Evolutionary conservation across 2,888 invertebrate species (phyloP).

Genomic region (Agrotis exclamationis): DNA sequence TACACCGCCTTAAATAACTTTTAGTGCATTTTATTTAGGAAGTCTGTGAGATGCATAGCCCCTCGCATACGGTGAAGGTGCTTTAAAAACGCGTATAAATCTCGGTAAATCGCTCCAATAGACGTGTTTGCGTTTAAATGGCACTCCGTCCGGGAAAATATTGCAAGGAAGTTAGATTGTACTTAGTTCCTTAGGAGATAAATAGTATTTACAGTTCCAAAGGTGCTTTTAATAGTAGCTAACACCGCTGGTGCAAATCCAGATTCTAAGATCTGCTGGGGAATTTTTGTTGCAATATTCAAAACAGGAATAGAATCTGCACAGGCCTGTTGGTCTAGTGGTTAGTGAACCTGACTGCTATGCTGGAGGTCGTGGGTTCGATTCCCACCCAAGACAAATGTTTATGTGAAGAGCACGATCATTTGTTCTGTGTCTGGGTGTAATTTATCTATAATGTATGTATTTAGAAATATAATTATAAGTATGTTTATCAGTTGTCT

Average conservation of each 20-base stretch:
- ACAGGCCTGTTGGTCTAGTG: no score
- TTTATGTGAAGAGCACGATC: no score
- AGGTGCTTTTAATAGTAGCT: not conserved
- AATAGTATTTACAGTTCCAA: not conserved
- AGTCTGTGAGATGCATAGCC: constrained; percentile 61
- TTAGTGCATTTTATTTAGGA: constrained; percentile 67
- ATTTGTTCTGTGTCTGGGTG: no score
- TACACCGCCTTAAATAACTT: constrained; percentile 58
- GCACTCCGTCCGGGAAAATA: constrained; percentile 69
- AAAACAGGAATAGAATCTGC: no score
- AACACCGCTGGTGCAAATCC: no score
- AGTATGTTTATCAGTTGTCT: no score
- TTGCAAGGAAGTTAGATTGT: constrained; percentile 46
- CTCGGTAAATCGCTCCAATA: constrained; percentile 71
- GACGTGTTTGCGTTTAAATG: constrained; percentile 74
- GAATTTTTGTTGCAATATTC: no score
- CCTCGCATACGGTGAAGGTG: constrained; percentile 55
- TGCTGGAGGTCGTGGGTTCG: no score
- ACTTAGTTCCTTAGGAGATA: not conserved
- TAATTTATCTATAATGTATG: no score
- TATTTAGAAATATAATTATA: no score
- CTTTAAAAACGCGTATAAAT: constrained; percentile 76
- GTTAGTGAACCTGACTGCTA: no score
- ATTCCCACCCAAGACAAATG: no score
- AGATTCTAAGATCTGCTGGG: not conserved